Percentiles rank a stretch among this genome's conserved stretches.
These are phyloP conservation scores for Leptonema lineaticorne DNA, from an alignment of 1,140 invertebrate species.

Conservation along the genomic window DNA sequence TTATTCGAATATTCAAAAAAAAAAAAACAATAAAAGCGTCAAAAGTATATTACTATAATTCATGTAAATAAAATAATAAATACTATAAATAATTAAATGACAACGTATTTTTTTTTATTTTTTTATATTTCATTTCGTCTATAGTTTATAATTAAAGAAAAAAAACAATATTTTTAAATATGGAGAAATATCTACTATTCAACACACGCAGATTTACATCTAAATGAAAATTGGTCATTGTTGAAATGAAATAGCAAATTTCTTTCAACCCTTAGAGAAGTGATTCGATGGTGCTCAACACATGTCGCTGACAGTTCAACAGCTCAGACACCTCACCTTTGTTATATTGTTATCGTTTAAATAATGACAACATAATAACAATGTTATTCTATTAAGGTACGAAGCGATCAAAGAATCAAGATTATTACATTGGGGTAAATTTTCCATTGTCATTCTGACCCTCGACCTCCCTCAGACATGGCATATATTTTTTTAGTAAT, in stretches of 20 bases:
- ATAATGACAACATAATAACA: slow-evolving; percentile 13
- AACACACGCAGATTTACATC: not conserved
- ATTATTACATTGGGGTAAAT: not conserved
- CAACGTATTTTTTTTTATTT: not conserved
- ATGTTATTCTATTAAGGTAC: slow-evolving; percentile 7
- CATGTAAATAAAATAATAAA: no score
- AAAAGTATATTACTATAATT: no score
- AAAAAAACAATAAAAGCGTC: no score
- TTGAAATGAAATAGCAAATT: not conserved
- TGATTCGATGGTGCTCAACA: not conserved
- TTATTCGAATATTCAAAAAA: no score
- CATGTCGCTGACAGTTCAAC: not conserved
- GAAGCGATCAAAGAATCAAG: slow-evolving; percentile 22
- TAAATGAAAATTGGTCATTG: not conserved
- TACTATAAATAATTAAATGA: no score
- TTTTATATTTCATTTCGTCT: not conserved
- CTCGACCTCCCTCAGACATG: no score
- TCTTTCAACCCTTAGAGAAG: not conserved
- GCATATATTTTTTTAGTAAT: no score
- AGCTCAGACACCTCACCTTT: not conserved
- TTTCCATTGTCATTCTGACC: no score
- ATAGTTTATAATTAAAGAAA: not conserved
- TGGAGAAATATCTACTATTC: not conserved
- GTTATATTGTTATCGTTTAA: not conserved
- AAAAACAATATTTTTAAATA: not conserved